phyloP scores from a whole-genome alignment of 2,888 invertebrate species.

The Parnassius smintheus region DNA sequence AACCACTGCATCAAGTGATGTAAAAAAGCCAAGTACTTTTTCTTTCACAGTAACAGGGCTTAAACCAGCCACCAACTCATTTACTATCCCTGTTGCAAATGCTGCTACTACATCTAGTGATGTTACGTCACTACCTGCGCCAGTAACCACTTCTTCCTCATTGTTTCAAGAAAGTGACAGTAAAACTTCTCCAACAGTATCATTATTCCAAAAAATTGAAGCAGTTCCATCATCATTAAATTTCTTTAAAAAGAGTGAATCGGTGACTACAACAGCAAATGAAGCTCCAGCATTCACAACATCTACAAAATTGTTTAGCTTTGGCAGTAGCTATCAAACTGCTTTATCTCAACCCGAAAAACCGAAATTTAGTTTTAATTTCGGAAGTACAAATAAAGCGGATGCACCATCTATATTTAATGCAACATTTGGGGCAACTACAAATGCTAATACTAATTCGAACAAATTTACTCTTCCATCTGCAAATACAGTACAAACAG shows the following conservation, averaged over 20 bases:
- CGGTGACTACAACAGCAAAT: conserved; percentile 28
- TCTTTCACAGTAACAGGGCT: conserved; percentile 35
- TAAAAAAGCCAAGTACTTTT: conserved; percentile 36
- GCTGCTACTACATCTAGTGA: conserved; percentile 34
- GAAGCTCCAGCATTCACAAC: conserved; percentile 22
- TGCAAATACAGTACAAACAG: conserved; percentile 21
- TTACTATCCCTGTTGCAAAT: conserved; percentile 33
- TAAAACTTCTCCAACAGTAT: conserved; percentile 31
- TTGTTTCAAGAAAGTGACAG: conserved; percentile 34
- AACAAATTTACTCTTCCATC: conserved; percentile 34
- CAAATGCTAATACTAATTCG: conserved; percentile 20
- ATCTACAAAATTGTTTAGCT: conserved; percentile 50
- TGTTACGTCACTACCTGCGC: conserved; percentile 23
- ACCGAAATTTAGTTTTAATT: conserved; percentile 57
- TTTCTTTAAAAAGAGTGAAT: conserved; percentile 41
- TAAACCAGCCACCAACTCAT: conserved; percentile 36
- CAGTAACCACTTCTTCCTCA: conserved; percentile 27
- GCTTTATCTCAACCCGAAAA: conserved; percentile 42
- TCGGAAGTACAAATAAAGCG: conserved; percentile 43
- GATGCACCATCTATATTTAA: conserved; percentile 40
- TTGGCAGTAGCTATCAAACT: conserved; percentile 41
- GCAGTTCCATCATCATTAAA: conserved; percentile 30
- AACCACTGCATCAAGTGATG: conserved; percentile 30
- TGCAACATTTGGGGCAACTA: conserved; percentile 37
- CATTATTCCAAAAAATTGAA: conserved; percentile 42